Evolutionary conservation across 2,797 vertebrate genomes (phyloP), one percentile per base, ranked within the genome.

Genomic region (Poeciliopsis turneri): DNA sequence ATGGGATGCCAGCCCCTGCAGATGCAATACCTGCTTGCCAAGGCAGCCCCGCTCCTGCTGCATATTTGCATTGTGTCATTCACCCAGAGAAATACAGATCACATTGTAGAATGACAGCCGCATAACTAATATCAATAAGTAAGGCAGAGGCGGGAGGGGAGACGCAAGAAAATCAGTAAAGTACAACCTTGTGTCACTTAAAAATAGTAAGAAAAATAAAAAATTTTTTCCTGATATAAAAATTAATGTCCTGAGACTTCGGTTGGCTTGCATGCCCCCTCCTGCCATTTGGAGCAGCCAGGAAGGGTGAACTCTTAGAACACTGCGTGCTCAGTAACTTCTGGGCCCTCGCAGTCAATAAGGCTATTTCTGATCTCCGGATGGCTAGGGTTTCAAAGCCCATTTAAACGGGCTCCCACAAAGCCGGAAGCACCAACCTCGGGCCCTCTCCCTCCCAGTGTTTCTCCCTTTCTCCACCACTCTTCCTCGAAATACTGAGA

Each of bases 381-480:
- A 95, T 95, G 93, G 94, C 93, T 95, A 93, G 88, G 92, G 93
- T 96, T 96, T 96, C 95, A 96, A 95, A 95, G 92, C 86, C 89
- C 92, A 92, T 93, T 95, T 95, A 95, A 95, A 95, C 86, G 89
- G 89, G 91, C 91, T 94, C 94, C 94, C 92, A 94, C 92, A 94
- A 95, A 93, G 93, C 93, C 90, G 93, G 90, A 94, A 93, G 92
- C 89, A 87, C 86, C 91, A 87, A 88, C 92, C 93, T 93, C 92
- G 91, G 43, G 86, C 91, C 85, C 82, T 85, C 89, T 93, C 90
- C 88, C 91, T 89, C 88, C 85, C 86, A 86, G 87, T 83, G 82
- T 80, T 75, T 46, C 77, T 57, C 75, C 59, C 73, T 76, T 79
- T 81, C 88, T 79, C 86, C 84, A 86, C 1, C 55, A 82, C 85